These are phyloP conservation scores for Nymphalis urticae DNA, from an alignment of 2,888 invertebrate species.

Conservation along the genomic window DNA sequence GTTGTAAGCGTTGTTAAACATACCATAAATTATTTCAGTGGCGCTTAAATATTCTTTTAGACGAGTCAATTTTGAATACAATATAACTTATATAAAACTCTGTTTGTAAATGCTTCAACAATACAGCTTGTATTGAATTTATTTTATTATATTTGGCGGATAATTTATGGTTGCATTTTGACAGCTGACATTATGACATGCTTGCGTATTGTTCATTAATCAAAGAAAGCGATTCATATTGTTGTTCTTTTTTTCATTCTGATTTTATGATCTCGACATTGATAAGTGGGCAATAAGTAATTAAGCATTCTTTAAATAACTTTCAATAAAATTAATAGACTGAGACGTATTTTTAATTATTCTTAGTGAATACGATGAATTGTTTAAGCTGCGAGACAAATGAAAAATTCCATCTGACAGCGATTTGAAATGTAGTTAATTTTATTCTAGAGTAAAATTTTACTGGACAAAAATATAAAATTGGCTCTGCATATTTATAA, in stretches of 20 bases:
- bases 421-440: no score
- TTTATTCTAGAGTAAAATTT: no score
- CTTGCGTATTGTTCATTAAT: constrained; percentile 42
- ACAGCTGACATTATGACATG: constrained; percentile 45
- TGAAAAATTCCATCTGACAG: background rate
- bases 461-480: no score
- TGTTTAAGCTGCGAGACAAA: background rate
- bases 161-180: constrained; percentile 44
- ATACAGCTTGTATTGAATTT: constrained; percentile 31
- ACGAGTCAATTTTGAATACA: constrained; percentile 26
- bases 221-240: constrained; percentile 41
- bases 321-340: constrained; percentile 11
- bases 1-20: no score
- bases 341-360: constrained; percentile 2
- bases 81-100: constrained; percentile 25
- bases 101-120: constrained; percentile 33
- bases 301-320: constrained; percentile 21
- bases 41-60: constrained; percentile 9
- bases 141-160: constrained; percentile 36
- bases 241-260: constrained; percentile 35
- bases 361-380: background rate
- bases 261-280: constrained; percentile 34
- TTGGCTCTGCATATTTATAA: no score
- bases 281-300: constrained; percentile 33
- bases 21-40: constrained; percentile 5